Conservation (phyloP, 1,140 invertebrate genomes). For the Ridgeia piscesae region DNA sequence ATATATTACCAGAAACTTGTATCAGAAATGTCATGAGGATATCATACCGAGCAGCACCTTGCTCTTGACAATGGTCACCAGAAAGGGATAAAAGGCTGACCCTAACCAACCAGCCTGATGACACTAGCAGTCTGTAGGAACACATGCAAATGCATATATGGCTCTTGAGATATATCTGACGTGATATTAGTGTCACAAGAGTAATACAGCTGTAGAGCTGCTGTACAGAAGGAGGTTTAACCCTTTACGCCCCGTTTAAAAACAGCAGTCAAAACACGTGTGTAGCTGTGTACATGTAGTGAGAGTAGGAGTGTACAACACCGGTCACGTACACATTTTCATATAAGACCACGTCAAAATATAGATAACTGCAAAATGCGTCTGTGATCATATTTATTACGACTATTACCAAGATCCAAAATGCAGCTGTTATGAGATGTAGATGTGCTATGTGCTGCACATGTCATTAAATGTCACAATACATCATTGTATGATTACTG, state of each 20-base stretch:
- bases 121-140: background rate
- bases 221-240: background rate
- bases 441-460: background rate
- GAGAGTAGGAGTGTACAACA: no score
- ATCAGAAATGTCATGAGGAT: background rate
- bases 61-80: background rate
- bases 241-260: background rate
- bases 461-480: background rate
- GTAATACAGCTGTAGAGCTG: background rate
- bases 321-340: no score
- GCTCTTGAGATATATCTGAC: background rate
- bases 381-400: background rate
- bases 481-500: background rate
- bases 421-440: background rate
- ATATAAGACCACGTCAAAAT: background rate
- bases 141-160: background rate
- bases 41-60: background rate
- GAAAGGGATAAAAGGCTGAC: background rate
- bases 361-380: background rate
- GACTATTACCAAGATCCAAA: background rate
- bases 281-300: no score
- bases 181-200: background rate
- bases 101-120: background rate
- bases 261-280: no score
- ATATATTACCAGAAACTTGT: no score